These are phyloP conservation scores for Blennius ocellaris DNA, from an alignment of 2,113 vertebrate genomes.

Conservation along the genomic window DNA sequence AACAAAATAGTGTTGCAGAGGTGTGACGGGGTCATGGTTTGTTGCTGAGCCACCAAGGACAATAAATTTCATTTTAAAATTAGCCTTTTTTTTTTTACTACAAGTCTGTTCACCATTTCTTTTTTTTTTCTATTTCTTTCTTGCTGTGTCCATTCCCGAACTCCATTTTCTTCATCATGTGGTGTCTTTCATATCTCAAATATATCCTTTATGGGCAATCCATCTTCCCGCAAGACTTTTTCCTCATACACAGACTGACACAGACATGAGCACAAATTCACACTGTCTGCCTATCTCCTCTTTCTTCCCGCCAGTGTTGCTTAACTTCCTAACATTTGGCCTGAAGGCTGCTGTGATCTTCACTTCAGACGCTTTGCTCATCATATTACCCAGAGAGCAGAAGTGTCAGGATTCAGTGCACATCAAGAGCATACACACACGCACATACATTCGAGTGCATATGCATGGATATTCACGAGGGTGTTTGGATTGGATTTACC, in stretches of 20 bases:
- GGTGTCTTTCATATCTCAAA: constrained; percentile 38
- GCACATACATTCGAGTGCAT: background rate
- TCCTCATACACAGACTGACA: constrained; percentile 4
- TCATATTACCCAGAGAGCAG: constrained; percentile 27
- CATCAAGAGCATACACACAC: background rate
- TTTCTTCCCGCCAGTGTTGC: constrained; percentile 12
- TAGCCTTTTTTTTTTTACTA: constrained; percentile 27
- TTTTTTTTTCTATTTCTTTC: constrained; percentile 8
- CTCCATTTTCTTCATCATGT: constrained; percentile 45
- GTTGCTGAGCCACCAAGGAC: constrained; percentile 37
- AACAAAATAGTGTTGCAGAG: constrained; percentile 56
- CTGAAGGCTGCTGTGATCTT: constrained; percentile 50
- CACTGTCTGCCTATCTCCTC: background rate
- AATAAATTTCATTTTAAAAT: constrained; percentile 51
- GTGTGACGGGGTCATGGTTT: constrained; percentile 48
- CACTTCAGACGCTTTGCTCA: constrained; percentile 28
- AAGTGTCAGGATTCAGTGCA: constrained; percentile 32
- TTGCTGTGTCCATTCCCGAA: constrained; percentile 24
- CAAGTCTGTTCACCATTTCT: background rate
- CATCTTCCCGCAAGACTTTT: constrained; percentile 15
- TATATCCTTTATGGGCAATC: constrained; percentile 44
- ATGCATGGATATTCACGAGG: background rate
- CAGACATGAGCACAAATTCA: background rate
- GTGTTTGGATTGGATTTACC: background rate
- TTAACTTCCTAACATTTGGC: constrained; percentile 41